Evolutionary conservation across 2,888 invertebrate genomes (phyloP), one percentile per base, ranked within the genome.

Genomic region (Seira musarum): DNA sequence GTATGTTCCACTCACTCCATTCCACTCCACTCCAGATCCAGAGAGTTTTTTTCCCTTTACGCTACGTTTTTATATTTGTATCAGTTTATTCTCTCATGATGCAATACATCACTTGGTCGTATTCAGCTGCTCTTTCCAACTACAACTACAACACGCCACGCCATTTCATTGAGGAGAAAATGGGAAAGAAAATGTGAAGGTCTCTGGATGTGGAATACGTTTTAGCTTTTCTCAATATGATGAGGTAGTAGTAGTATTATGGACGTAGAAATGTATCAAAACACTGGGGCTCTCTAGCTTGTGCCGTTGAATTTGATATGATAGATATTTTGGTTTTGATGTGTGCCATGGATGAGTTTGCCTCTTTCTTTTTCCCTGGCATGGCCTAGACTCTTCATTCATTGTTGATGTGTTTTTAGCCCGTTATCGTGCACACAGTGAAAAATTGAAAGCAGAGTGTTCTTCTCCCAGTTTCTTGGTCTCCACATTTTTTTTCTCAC

Each of bases 301-400:
- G n/a, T n/a, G n/a, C n/a, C n/a, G n/a, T n/a, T n/a, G n/a, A n/a
- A n/a, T 60, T 21, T 63, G 57, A 65, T 68, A 68, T 53, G 68
- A 69, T 68, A 57, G 61, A 61, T 75, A 76, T 76, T 63, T n/a
- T 61, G 76, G 24, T 68, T 60, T 35, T 77, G 64, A 70, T 77
- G 77, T 64, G 46, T 69, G 68, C 76, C 46, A 22, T 69, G 57
- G 70, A 70, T 77, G 70, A 76, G 76, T 76, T 68, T 76, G 75
- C 68, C 69, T 76, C 64, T 75, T 69, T 61, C 1, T 46, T 74
- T 22, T 60, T 30, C 66, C n/a, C n/a, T n/a, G n/a, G n/a, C n/a
- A n/a, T n/a, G n/a, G n/a, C n/a, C n/a, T n/a, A n/a, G n/a, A n/a
- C 21, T 53, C 61, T 68, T 76, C 76, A 76, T 76, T 76, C 63